Base-by-base conservation (phyloP, 2,888 invertebrate genomes). In the Liopterus haemorrhoidalis region DNA sequence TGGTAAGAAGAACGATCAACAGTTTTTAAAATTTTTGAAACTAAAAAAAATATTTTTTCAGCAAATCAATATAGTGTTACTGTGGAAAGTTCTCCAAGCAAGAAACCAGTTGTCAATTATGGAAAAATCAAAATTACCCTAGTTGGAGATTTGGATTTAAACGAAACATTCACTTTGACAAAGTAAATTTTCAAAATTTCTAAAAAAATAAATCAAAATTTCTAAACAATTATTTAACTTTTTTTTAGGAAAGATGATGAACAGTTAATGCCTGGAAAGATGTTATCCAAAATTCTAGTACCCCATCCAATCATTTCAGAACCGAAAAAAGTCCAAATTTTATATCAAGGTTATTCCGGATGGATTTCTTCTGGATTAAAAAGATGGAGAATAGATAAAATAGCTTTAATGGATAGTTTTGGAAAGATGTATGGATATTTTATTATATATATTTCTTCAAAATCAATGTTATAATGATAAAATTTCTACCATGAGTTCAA, bases 51-150 rank as follows among this genome's bases (percentile, higher is more conserved):
- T n/a, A n/a, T n/a, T n/a, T n/a, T n/a, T n/a, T n/a, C 64, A 84
- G 92, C 91, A 1, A 88, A 92, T 68, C 92, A 93, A 62, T 92
- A 88, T 62, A 79, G 85, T 63, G 78, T 92, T 32, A 82, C 83
- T 57, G 78, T 93, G 38, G 84, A 87, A 70, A 86, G 82, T 48
- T 80, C 83, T 3, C 75, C 76, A 15, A 78, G 78, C 55, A 73
- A 75, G 41, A 69, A 78, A 38, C 81, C 81, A 1, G 70, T 81
- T 55, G 72, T 77, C 1, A 87, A 83, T 58, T 87, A 84, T 62
- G 93, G 92, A 1, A 82, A 85, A 54, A 71, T 90, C 28, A 81
- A 85, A 56, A 75, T 85, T 11, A 86, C 85, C 0, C 70, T 93
- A 14, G 81, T 91, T 48, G 86, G 88, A 3, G 85, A 86, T 57